Base-by-base conservation (phyloP, 1,140 invertebrate genomes). In the Pseudoatta argentina region DNA sequence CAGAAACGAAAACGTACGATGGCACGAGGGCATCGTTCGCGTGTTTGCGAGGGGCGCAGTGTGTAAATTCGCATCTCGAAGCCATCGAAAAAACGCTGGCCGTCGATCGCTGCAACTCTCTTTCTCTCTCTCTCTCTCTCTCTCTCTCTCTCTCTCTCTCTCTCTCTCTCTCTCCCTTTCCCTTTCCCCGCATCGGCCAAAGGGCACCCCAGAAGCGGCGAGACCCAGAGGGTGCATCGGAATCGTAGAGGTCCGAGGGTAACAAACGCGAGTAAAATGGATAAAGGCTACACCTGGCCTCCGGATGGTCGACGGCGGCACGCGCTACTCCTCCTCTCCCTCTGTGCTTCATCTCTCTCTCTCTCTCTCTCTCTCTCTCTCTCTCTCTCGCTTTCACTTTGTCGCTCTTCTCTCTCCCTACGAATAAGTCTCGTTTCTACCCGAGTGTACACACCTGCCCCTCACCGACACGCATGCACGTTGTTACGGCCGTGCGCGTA, bases 231-330 rank as follows among this genome's bases (percentile, higher is more conserved):
- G 91, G 88, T 92, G 90, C 92, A 92, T 91, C 91, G 91, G 90
- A 93, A 92, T 93, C 91, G 89, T 69, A 91, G 88, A 89, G 90
- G 92, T 93, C 88, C 90, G 89, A 90, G 90, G 91, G 91, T 92
- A 91, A 92, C 87, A 92, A 92, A 93, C 92, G 91, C 91, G 93
- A 91, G 91, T 93, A 93, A 94, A 94, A 94, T 93, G 92, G 92
- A 94, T 94, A 94, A 93, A 94, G 93, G 91, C 91, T 94, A 93
- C 94, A 94, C 93, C 94, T 94, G 94, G 94, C 93, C 93, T 94
- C 93, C 93, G 93, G 93, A 94, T 94, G 93, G 93, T 94, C 93
- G 94, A 93, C 92, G 94, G 89, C 88, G 92, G 94, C 94, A 94
- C 94, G 94, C 94, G 94, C 93, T 92, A 78, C 82, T 78, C 76